Conservation (phyloP, 2,797 vertebrate genomes). For the Sarcophilus harrisii region DNA sequence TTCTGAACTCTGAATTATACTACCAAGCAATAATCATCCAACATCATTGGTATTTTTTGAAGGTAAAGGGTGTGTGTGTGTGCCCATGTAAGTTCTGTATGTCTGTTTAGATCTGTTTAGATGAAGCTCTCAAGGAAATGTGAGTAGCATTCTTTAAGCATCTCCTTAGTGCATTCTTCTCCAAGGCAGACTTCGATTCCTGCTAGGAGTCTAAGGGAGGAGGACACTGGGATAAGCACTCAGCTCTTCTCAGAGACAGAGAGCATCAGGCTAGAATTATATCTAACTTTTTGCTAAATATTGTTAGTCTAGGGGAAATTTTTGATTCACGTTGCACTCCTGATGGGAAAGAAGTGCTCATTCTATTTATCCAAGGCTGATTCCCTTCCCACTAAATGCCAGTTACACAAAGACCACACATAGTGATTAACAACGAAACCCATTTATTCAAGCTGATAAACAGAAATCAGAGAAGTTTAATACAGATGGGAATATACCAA, state of each 20-base stretch:
- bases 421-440: not conserved
- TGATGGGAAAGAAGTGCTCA: not conserved
- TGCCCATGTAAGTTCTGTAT: not conserved
- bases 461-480: not conserved
- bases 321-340: not conserved
- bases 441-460: not conserved
- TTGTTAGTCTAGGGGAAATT: not conserved
- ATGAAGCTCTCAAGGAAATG: not conserved
- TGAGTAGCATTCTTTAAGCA: not conserved
- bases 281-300: not conserved
- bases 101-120: not conserved
- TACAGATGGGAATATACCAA: not conserved
- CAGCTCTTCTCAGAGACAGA: not conserved
- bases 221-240: not conserved
- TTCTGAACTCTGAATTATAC: not conserved
- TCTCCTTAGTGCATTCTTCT: not conserved
- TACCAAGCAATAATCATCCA: not conserved
- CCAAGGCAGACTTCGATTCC: not conserved
- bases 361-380: not conserved
- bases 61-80: not conserved
- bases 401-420: not conserved
- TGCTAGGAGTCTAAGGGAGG: not conserved
- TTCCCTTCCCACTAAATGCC: not conserved
- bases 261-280: not conserved
- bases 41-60: not conserved